A percentile compares a stretch with the other conserved stretches of the same genome.
Evolutionary conservation across 2,888 invertebrate genomes (phyloP).

Genomic region (Himalopsyche japonica): DNA sequence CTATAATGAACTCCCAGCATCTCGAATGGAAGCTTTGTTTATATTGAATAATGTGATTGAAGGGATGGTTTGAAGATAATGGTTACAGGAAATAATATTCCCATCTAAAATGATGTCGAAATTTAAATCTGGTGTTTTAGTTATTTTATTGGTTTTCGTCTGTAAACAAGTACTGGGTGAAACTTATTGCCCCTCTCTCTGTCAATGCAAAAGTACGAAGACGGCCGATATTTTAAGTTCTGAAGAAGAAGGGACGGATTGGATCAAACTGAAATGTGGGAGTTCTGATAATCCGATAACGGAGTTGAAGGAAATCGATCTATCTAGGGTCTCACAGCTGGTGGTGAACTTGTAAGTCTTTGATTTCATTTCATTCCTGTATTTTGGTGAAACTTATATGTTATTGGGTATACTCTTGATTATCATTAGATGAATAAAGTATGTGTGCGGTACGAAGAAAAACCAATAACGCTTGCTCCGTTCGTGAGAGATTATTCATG

Average conservation of each 20-base stretch:
- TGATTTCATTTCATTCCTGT: no score
- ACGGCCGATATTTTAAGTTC: slow-evolving; percentile 53
- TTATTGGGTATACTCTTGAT: no score
- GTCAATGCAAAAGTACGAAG: slow-evolving; percentile 63
- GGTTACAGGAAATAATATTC: not conserved
- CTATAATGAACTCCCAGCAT: not conserved
- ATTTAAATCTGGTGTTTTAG: not conserved
- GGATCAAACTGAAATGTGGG: slow-evolving; percentile 66
- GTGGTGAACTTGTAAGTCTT: slow-evolving; percentile 68
- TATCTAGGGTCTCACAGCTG: slow-evolving; percentile 63
- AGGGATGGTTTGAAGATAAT: not conserved
- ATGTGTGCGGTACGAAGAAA: no score
- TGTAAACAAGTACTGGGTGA: slow-evolving; percentile 6
- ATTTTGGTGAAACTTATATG: no score
- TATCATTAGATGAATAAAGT: no score
- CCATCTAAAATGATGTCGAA: not conserved
- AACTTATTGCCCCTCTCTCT: slow-evolving; percentile 53
- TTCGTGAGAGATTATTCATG: no score
- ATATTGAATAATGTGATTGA: not conserved
- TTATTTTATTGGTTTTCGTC: not conserved
- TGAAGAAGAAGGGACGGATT: slow-evolving; percentile 56
- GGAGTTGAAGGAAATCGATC: slow-evolving; percentile 65
- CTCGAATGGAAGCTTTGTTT: not conserved
- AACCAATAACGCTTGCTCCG: no score
- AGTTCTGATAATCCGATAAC: slow-evolving; percentile 62